phyloP scores from a whole-genome alignment of 2,888 invertebrate species.

The Patella depressa region DNA sequence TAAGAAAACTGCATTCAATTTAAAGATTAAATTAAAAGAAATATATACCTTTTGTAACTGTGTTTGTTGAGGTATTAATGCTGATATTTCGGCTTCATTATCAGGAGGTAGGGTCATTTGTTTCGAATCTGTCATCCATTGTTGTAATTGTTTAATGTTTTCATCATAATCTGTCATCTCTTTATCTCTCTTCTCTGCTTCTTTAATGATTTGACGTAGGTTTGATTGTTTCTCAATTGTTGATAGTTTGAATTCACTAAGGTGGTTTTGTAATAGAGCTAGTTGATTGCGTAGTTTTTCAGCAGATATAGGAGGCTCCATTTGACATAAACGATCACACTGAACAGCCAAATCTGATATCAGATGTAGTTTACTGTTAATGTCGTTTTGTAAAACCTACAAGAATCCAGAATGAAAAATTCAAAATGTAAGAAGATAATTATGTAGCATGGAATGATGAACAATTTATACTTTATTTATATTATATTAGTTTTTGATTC shows the following conservation, averaged over 20 bases:
- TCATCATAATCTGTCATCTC: constrained; percentile 61
- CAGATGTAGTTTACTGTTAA: constrained; percentile 54
- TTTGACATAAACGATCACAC: constrained; percentile 61
- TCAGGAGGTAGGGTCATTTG: constrained; percentile 44
- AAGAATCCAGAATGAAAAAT: constrained; percentile 13
- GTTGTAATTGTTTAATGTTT: constrained; percentile 57
- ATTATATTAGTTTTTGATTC: no score
- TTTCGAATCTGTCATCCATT: constrained; percentile 63
- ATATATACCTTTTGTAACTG: constrained; percentile 51
- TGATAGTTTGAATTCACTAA: constrained; percentile 58
- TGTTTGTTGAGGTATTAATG: constrained; percentile 42
- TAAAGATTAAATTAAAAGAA: not conserved
- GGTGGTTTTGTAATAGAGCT: constrained; percentile 52
- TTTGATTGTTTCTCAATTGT: constrained; percentile 57
- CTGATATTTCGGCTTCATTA: constrained; percentile 29
- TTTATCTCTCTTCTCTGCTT: constrained; percentile 55
- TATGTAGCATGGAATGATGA: no score
- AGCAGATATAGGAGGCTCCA: constrained; percentile 50
- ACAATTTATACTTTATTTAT: no score
- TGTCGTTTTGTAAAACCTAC: constrained; percentile 59
- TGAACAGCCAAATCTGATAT: constrained; percentile 64
- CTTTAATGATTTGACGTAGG: constrained; percentile 52
- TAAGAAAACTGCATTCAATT: not conserved
- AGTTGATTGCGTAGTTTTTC: constrained; percentile 57
- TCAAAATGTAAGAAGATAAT: not conserved